A percentile compares a stretch with the other conserved stretches of the same genome.
phyloP scores from a whole-genome alignment of 2,113 vertebrate species.

The Struthidea cinerea region DNA sequence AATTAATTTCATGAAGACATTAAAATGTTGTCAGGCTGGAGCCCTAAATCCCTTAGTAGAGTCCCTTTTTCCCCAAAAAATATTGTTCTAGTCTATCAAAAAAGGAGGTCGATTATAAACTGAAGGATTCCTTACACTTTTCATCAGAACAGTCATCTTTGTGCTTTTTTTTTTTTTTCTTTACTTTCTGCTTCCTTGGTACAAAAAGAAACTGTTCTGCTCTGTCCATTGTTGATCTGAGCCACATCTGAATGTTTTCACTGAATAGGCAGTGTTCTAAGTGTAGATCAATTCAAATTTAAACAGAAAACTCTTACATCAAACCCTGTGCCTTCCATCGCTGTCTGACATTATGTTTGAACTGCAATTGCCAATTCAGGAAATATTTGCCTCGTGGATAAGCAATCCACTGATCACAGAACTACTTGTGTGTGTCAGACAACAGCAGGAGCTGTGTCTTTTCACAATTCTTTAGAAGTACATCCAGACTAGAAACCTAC shows the following conservation, averaged over 20 bases:
- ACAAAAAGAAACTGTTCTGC: background rate
- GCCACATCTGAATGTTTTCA: background rate
- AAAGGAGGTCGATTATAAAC: background rate
- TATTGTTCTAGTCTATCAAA: background rate
- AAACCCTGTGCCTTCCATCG: background rate
- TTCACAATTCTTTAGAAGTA: background rate
- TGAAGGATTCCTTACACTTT: background rate
- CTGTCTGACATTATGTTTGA: no score
- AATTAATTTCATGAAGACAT: background rate
- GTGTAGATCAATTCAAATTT: background rate
- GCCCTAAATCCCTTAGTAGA: background rate
- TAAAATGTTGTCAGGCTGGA: background rate
- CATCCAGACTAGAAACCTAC: background rate
- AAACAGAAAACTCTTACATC: background rate
- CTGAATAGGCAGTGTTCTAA: background rate
- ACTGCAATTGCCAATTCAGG: background rate
- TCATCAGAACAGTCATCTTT: background rate
- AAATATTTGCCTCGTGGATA: background rate
- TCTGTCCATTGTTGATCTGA: background rate
- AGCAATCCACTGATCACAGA: background rate
- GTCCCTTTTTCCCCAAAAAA: background rate
- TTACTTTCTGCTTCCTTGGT: background rate
- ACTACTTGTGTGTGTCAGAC: background rate
- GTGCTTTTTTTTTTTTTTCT: background rate
- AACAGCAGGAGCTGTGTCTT: background rate